phyloP scores from a whole-genome alignment of 2,113 vertebrate species.

The Hippoglossus stenolepis region DNA sequence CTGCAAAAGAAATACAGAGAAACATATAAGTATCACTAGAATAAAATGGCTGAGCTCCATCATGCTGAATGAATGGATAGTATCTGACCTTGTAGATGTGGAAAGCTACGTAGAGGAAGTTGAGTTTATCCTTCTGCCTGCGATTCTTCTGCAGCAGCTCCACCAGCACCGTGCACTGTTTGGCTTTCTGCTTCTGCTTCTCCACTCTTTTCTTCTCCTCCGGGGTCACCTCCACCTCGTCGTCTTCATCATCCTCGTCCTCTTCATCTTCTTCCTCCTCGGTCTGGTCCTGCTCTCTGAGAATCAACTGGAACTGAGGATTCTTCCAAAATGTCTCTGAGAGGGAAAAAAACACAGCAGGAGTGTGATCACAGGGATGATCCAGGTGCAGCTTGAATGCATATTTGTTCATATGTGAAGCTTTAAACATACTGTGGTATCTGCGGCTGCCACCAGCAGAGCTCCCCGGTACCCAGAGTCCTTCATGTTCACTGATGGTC shows the following conservation, averaged over 20 bases:
- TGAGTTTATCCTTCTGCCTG: conserved; percentile 67
- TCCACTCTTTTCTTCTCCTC: conserved; percentile 39
- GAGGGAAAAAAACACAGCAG: background rate
- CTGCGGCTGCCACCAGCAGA: conserved; percentile 81
- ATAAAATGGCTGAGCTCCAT: background rate
- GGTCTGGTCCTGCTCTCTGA: conserved; percentile 69
- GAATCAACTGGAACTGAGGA: conserved; percentile 81
- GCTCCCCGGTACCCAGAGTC: conserved; percentile 78
- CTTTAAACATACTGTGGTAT: conserved; percentile 63
- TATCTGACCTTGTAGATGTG: conserved; percentile 81
- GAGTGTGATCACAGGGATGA: background rate
- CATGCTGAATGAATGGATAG: background rate
- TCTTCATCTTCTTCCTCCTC: conserved; percentile 59
- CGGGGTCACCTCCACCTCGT: conserved; percentile 12
- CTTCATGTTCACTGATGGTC: conserved; percentile 79
- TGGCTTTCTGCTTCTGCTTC: conserved; percentile 66
- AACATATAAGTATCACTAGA: background rate
- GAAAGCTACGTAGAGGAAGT: conserved; percentile 80
- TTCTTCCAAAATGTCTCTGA: conserved; percentile 84
- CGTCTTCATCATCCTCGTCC: conserved; percentile 45
- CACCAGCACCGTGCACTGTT: conserved; percentile 79
- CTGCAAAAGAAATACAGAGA: conserved; percentile 60
- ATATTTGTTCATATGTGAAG: background rate
- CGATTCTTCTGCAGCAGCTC: conserved; percentile 85
- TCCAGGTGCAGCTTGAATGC: background rate